Percentiles rank a stretch among this genome's conserved stretches.
These are phyloP conservation scores for Bombus difficillimus DNA, from an alignment of 1,140 invertebrate species.

Conservation along the genomic window DNA sequence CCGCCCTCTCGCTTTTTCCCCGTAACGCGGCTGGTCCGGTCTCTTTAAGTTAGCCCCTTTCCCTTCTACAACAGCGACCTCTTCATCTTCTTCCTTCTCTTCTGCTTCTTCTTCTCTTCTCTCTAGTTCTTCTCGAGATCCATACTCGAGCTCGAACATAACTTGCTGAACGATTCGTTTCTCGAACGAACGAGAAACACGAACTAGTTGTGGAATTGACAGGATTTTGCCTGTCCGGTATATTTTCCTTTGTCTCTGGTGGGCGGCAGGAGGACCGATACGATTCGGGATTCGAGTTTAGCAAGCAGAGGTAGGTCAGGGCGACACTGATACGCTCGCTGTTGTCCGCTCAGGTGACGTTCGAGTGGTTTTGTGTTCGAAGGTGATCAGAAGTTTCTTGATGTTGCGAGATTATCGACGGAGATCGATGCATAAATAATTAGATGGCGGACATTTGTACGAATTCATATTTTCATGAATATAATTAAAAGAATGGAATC, in stretches of 20 bases:
- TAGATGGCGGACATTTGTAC: not conserved
- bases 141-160: conserved; percentile 21
- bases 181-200: conserved; percentile 36
- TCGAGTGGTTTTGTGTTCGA: not conserved
- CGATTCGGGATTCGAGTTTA: not conserved
- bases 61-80: conserved; percentile 47
- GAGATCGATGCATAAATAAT: not conserved
- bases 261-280: too few relatives aligned
- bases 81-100: conserved; percentile 8
- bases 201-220: conserved; percentile 13
- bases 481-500: too few relatives aligned
- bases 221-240: conserved; percentile 25
- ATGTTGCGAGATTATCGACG: not conserved
- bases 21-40: conserved; percentile 48
- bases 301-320: not conserved
- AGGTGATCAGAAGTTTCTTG: not conserved
- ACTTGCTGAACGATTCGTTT: conserved; percentile 52
- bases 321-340: not conserved
- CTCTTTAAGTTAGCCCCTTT: conserved; percentile 22
- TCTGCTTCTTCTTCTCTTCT: not conserved
- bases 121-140: not conserved
- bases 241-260: not conserved
- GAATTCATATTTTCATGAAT: too few relatives aligned
- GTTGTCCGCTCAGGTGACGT: not conserved
- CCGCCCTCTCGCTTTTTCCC: conserved; percentile 49